Evolutionary conservation across 2,797 vertebrate genomes (phyloP), one percentile per base, ranked within the genome.

Genomic region (Sebastes alutus): DNA sequence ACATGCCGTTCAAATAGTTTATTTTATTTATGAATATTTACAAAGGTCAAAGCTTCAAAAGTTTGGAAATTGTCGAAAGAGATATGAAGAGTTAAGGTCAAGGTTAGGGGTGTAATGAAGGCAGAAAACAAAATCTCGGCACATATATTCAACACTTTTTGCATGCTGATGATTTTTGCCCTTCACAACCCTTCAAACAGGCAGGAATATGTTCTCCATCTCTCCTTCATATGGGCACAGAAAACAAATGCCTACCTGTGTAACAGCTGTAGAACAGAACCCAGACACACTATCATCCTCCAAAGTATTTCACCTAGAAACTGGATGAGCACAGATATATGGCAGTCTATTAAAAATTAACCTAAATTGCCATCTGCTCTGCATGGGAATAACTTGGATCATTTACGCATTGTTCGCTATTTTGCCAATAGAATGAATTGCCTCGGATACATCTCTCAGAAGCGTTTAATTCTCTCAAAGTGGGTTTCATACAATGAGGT

Each of bases 11-110:
- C 69, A 89, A 72, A 89, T 81, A 58, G 71, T 84, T 84, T 30
- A 32, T 89, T 88, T 85, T 81, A 72, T 86, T 83, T 86, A 84
- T 91, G 87, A 88, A 93, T 89, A 88, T 93, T 91, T 85, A 92
- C 85, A 92, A 92, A 93, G 91, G 87, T 92, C 89, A 89, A 62
- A 69, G 75, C 72, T 88, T 90, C 71, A 85, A 75, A 91, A 89
- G 78, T 89, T 91, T 88, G 66, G 55, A 83, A 83, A 87, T 76
- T 80, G 77, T 85, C 86, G 55, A 87, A 88, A 91, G 81, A 86
- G 81, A 85, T 87, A 46, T 79, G 55, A 82, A 80, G 75, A 71
- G 66, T 73, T 83, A 75, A 88, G 85, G 86, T 87, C 90, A 91
- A 83, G 79, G 83, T 90, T 74, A 72, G 55, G 11, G 74, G 64